Evolutionary conservation across 2,797 vertebrate genomes (phyloP).

Genomic region (Tenualosa ilisha): DNA sequence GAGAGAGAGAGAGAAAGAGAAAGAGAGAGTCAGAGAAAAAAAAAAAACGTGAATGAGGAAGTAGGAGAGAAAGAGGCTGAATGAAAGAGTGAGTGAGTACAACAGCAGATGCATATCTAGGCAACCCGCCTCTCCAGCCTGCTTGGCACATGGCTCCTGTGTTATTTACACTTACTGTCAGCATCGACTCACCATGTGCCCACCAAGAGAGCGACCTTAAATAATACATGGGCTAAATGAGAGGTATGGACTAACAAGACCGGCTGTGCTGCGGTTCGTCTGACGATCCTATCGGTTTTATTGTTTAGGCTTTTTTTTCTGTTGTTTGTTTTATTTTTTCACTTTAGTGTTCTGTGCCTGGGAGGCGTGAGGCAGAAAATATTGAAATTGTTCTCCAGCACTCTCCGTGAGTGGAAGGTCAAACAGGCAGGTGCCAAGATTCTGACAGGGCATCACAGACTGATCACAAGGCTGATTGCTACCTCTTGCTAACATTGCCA

Average conservation of each 20-base stretch:
- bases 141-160: not conserved
- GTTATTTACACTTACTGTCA: not conserved
- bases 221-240: conserved; percentile 12
- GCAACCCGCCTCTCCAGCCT: not conserved
- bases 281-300: not conserved
- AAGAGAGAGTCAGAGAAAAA: not conserved
- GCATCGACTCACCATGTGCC: conserved; percentile 1
- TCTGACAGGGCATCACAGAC: not conserved
- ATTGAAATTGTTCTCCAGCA: conserved; percentile 3
- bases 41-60: not conserved
- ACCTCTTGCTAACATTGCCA: not conserved
- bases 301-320: not conserved
- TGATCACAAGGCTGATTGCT: not conserved
- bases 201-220: not conserved
- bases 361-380: not conserved
- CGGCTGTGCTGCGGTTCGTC: not conserved
- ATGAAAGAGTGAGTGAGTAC: not conserved
- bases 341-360: not conserved
- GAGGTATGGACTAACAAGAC: not conserved
- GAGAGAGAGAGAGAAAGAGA: not conserved
- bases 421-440: not conserved
- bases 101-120: not conserved
- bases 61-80: not conserved
- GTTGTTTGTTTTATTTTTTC: not conserved
- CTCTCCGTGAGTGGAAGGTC: not conserved